These are phyloP conservation scores for Nomada fucata DNA, from an alignment of 2,888 invertebrate genomes.

Conservation along the genomic window DNA sequence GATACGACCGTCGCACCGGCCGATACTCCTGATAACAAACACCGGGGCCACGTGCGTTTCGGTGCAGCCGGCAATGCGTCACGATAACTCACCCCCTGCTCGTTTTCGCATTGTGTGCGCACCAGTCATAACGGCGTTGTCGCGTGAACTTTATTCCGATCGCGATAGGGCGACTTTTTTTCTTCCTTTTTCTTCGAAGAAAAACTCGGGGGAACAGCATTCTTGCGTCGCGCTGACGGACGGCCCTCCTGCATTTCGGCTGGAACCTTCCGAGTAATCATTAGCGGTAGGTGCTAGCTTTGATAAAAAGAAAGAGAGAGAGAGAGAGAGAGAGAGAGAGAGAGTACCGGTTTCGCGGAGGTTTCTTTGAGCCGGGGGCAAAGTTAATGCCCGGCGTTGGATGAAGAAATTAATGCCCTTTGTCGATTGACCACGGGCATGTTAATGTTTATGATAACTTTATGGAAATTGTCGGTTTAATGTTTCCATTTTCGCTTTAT, in stretches of 20 bases:
- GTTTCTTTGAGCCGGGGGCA: background rate
- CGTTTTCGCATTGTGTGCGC: slow-evolving; percentile 17
- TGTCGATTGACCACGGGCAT: background rate
- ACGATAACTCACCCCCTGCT: slow-evolving; percentile 61
- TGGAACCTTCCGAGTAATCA: slow-evolving; percentile 11
- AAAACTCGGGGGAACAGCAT: slow-evolving; percentile 22
- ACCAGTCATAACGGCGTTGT: slow-evolving; percentile 40
- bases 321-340: too few relatives aligned
- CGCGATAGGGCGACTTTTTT: slow-evolving; percentile 28
- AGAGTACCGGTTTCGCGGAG: background rate
- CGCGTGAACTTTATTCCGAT: slow-evolving; percentile 57
- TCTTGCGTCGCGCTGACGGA: slow-evolving; percentile 9
- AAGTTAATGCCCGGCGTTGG: too few relatives aligned
- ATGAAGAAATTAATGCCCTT: background rate
- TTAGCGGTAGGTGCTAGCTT: background rate
- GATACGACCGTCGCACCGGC: slow-evolving; percentile 51
- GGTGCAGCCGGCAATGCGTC: slow-evolving; percentile 70
- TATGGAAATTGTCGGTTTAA: too few relatives aligned
- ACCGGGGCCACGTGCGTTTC: slow-evolving; percentile 51
- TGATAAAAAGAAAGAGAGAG: background rate
- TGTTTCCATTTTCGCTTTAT: too few relatives aligned
- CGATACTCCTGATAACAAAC: slow-evolving; percentile 66
- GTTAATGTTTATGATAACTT: too few relatives aligned
- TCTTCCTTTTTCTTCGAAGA: background rate
- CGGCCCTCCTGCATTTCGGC: background rate